phyloP scores from a whole-genome alignment of 2,797 vertebrate genomes.

The Chloroceryle amazona region DNA sequence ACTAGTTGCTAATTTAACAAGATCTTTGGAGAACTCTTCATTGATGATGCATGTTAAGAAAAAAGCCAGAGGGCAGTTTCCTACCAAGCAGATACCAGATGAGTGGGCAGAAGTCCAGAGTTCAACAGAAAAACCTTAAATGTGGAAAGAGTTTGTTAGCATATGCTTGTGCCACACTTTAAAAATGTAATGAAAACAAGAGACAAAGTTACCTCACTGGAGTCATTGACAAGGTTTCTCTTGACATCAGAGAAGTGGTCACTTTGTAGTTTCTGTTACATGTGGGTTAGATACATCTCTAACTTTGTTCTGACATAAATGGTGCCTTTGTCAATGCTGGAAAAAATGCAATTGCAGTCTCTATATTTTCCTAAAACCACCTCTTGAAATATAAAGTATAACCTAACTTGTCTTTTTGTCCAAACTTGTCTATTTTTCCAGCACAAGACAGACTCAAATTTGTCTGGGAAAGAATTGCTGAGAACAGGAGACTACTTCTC shows the following conservation, averaged over 20 bases:
- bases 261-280: neutral
- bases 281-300: neutral
- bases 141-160: neutral
- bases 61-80: constrained; percentile 54
- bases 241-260: neutral
- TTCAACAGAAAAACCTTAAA: neutral
- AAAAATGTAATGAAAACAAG: neutral
- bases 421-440: neutral
- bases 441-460: neutral
- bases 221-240: neutral
- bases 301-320: neutral
- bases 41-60: constrained; percentile 43
- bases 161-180: neutral
- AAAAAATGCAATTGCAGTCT: neutral
- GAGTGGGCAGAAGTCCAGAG: neutral
- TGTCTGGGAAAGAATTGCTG: neutral
- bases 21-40: constrained; percentile 75
- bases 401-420: neutral
- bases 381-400: neutral
- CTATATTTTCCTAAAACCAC: neutral
- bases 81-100: neutral
- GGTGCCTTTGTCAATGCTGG: neutral
- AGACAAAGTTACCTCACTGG: neutral
- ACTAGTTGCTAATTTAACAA: constrained; percentile 79
- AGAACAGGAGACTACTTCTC: neutral